Percentiles rank a stretch among this genome's conserved stretches.
Evolutionary conservation across 2,797 vertebrate genomes (phyloP).

Genomic region (Xenentodon cancila): DNA sequence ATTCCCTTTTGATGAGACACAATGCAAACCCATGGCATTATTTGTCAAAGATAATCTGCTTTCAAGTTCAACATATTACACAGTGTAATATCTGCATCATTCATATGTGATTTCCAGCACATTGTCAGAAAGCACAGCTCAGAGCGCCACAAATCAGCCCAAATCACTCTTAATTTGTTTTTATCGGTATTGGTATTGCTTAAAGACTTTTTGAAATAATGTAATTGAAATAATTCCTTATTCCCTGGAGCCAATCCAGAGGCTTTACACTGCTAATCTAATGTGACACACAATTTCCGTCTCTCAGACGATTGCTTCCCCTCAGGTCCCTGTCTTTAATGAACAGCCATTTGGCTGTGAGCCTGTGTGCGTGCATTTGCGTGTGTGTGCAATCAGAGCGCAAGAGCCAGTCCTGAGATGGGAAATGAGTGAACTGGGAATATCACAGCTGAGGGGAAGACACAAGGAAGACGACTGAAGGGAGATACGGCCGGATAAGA

Average conservation of each 20-base stretch:
- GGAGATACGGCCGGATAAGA: slow-evolving; percentile 37
- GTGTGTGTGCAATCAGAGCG: slow-evolving; percentile 56
- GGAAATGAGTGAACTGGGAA: slow-evolving; percentile 76
- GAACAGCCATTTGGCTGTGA: slow-evolving; percentile 83
- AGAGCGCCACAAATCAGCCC: slow-evolving; percentile 75
- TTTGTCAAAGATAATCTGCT: slow-evolving; percentile 80
- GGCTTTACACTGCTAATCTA: slow-evolving; percentile 82
- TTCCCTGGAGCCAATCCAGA: slow-evolving; percentile 81
- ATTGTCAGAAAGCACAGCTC: slow-evolving; percentile 73
- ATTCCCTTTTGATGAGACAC: slow-evolving; percentile 79
- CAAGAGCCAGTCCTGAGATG: slow-evolving; percentile 59
- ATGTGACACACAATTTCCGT: slow-evolving; percentile 85
- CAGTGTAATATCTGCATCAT: slow-evolving; percentile 73
- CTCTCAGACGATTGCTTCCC: slow-evolving; percentile 83
- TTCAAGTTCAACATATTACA: slow-evolving; percentile 71
- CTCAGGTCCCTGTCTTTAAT: slow-evolving; percentile 84
- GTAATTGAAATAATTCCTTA: slow-evolving; percentile 85
- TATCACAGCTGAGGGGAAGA: slow-evolving; percentile 57
- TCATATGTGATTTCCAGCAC: slow-evolving; percentile 75
- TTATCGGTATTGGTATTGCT: slow-evolving; percentile 84
- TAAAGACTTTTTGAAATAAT: slow-evolving; percentile 85
- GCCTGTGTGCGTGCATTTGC: slow-evolving; percentile 50
- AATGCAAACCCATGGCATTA: slow-evolving; percentile 71
- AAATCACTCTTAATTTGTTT: slow-evolving; percentile 85
- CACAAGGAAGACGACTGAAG: slow-evolving; percentile 27